Evolutionary conservation across 2,888 invertebrate genomes (phyloP).

Genomic region (Thumatha senex): DNA sequence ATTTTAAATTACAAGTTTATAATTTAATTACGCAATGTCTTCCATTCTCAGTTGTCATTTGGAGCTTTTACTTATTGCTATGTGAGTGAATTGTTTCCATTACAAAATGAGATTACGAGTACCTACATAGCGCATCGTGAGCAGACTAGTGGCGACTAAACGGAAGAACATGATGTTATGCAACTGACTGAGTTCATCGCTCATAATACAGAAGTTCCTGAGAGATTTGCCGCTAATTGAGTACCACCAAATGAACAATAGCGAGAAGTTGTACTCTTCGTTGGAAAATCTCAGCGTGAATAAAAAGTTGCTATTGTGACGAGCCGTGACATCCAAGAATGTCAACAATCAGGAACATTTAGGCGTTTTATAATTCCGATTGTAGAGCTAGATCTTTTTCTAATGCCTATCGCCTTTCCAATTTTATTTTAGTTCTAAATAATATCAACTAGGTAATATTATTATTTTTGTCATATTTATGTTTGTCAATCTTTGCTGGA

Average conservation of each 20-base stretch:
- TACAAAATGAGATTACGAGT: slow-evolving; percentile 18
- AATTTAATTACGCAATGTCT: too few species aligned
- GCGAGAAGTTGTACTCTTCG: slow-evolving; percentile 24
- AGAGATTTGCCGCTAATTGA: slow-evolving; percentile 29
- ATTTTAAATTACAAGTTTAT: too few species aligned
- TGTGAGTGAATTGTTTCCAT: slow-evolving; percentile 15
- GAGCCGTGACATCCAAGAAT: slow-evolving; percentile 12
- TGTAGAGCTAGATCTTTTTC: too few species aligned
- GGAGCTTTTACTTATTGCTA: slow-evolving; percentile 3
- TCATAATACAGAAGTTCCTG: slow-evolving; percentile 22
- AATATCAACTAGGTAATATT: too few species aligned
- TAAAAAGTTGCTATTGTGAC: slow-evolving; percentile 25
- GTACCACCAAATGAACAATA: slow-evolving; percentile 35
- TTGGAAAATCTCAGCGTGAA: slow-evolving; percentile 19
- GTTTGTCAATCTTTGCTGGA: too few species aligned
- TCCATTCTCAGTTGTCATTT: too few species aligned
- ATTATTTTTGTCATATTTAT: too few species aligned
- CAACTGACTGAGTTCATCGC: slow-evolving; percentile 35
- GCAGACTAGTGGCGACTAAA: slow-evolving; percentile 18
- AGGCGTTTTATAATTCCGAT: background rate
- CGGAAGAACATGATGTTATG: slow-evolving; percentile 34
- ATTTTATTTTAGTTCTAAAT: too few species aligned
- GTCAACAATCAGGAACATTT: slow-evolving; percentile 10
- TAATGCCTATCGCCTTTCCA: too few species aligned
- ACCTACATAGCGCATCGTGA: slow-evolving; percentile 32